These are phyloP conservation scores for Dioctria rufipes DNA, from an alignment of 2,888 invertebrate species.

Conservation along the genomic window DNA sequence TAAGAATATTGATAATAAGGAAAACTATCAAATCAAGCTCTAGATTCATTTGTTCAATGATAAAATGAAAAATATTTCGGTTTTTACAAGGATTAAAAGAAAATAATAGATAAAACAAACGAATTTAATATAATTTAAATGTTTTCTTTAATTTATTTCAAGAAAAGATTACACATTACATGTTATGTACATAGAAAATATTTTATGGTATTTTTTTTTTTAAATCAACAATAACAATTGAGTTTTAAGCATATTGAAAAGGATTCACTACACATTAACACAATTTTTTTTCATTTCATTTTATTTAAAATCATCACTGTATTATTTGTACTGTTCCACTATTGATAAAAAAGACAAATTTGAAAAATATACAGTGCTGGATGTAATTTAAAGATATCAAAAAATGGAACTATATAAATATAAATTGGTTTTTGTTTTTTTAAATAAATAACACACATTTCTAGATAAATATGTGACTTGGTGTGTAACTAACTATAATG, in stretches of 20 bases:
- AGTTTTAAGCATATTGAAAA: slow-evolving; percentile 25
- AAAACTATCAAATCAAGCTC: too few relatives aligned
- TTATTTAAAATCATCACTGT: slow-evolving; percentile 5
- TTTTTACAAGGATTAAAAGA: too few relatives aligned
- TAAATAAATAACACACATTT: too few relatives aligned
- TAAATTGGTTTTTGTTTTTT: not conserved
- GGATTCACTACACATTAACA: slow-evolving; percentile 28
- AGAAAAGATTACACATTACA: slow-evolving; percentile 40
- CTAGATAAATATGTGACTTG: not conserved
- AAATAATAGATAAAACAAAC: not conserved
- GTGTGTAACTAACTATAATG: not conserved
- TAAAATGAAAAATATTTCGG: too few relatives aligned
- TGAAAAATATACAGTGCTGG: not conserved
- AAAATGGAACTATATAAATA: slow-evolving; percentile 6
- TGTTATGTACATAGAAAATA: slow-evolving; percentile 42
- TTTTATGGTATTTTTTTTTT: slow-evolving; percentile 31
- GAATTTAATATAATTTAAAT: slow-evolving; percentile 13
- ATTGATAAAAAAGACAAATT: slow-evolving; percentile 6
- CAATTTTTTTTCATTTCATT: not conserved
- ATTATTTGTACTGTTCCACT: slow-evolving; percentile 38
- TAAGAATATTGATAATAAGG: too few relatives aligned
- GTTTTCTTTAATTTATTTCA: slow-evolving; percentile 36
- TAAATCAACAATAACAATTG: slow-evolving; percentile 46
- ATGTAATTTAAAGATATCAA: slow-evolving; percentile 15
- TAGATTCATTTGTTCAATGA: too few relatives aligned